phyloP scores from a whole-genome alignment of 2,888 invertebrate genomes.

The Sarcophaga variegata region DNA sequence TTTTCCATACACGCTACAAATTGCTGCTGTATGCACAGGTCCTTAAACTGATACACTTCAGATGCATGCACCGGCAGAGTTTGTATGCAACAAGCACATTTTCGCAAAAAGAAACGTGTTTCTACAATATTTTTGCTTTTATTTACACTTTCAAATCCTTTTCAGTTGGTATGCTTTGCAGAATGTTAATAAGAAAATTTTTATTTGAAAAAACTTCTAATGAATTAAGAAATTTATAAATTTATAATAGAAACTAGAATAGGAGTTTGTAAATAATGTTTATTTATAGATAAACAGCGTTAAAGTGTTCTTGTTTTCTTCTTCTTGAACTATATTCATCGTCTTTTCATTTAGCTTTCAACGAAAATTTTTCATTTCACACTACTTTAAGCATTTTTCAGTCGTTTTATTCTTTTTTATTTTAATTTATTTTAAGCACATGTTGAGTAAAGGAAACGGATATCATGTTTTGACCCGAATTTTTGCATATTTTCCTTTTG shows the following conservation, averaged over 20 bases:
- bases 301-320: not conserved
- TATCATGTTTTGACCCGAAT: too few species aligned
- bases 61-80: not conserved
- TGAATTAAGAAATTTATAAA: not conserved
- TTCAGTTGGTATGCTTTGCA: not conserved
- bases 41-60: too few species aligned
- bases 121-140: not conserved
- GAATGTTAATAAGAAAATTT: not conserved
- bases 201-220: not conserved
- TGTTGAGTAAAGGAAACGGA: not conserved
- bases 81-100: not conserved
- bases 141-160: not conserved
- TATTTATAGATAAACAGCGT: not conserved
- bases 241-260: not conserved
- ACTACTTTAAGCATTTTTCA: too few species aligned
- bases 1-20: not conserved
- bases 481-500: too few species aligned
- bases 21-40: too few species aligned
- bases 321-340: not conserved
- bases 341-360: not conserved
- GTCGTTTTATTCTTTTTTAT: too few species aligned
- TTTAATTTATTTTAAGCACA: too few species aligned
- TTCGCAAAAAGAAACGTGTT: not conserved
- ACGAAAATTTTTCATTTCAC: too few species aligned
- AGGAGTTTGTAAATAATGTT: not conserved